phyloP scores from a whole-genome alignment of 2,797 vertebrate species.

The Phataginus tetradactyla region DNA sequence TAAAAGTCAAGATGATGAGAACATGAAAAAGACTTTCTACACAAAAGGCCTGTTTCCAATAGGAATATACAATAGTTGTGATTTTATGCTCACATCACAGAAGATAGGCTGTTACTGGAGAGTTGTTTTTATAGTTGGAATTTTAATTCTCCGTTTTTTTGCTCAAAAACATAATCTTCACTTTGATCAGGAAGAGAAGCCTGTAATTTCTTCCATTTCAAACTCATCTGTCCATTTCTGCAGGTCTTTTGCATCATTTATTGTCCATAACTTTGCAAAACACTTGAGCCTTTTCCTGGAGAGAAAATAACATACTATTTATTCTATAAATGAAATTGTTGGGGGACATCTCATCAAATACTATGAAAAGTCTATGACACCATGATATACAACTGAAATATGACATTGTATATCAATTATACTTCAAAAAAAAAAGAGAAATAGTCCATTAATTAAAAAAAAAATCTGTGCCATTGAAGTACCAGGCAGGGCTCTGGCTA shows the following conservation, averaged over 20 bases:
- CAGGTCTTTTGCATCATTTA: conserved; percentile 78
- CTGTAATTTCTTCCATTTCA: conserved; percentile 67
- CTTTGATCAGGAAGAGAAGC: conserved; percentile 58
- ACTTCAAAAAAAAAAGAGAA: background rate
- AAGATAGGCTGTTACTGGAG: background rate
- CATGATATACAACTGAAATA: too few relatives aligned
- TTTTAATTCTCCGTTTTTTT: conserved; percentile 42
- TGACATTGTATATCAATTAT: too few relatives aligned
- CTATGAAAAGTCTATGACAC: background rate
- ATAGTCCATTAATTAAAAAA: background rate
- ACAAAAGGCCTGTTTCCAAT: conserved; percentile 30
- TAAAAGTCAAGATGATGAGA: background rate
- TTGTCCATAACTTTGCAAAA: conserved; percentile 85
- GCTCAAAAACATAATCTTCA: conserved; percentile 6
- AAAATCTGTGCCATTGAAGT: background rate
- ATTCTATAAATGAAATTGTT: conserved; percentile 23
- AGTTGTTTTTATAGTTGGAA: background rate
- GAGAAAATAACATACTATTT: conserved; percentile 55
- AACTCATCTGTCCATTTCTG: conserved; percentile 79
- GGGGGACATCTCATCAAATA: background rate
- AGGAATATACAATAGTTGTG: background rate
- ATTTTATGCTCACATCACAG: background rate
- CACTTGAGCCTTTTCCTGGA: conserved; percentile 83
- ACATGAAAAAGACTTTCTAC: background rate
- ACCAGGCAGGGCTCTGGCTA: background rate